These are phyloP conservation scores for Drosophila kambysellisi DNA, from an alignment of 2,888 invertebrate genomes.

Conservation along the genomic window DNA sequence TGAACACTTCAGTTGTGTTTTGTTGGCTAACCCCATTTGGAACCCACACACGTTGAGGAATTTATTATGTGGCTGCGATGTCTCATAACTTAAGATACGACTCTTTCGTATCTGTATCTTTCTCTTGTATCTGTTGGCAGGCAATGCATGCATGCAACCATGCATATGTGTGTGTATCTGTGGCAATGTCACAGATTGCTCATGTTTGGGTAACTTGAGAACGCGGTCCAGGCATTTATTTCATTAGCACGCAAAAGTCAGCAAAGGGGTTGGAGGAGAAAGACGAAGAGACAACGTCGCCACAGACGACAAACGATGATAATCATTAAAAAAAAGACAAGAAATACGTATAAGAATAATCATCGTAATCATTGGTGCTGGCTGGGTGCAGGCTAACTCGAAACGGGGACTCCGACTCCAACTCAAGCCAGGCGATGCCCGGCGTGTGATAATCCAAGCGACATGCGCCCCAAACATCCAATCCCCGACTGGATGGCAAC, in stretches of 20 bases:
- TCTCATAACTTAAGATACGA: constrained; percentile 65
- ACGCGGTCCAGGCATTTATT: constrained; percentile 75
- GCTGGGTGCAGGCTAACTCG: constrained; percentile 24
- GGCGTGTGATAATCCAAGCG: constrained; percentile 71
- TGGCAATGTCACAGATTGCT: constrained; percentile 73
- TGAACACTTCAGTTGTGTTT: constrained; percentile 6
- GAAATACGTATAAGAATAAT: constrained; percentile 62
- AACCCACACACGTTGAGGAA: constrained; percentile 76
- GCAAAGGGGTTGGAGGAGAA: constrained; percentile 25
- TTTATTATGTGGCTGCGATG: constrained; percentile 64
- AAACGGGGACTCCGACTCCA: constrained; percentile 2
- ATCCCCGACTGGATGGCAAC: constrained; percentile 17
- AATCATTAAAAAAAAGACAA: constrained; percentile 66
- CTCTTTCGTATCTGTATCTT: constrained; percentile 47
- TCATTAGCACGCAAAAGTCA: constrained; percentile 72
- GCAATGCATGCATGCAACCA: constrained; percentile 20
- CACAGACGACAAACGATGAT: constrained; percentile 48
- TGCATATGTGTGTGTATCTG: constrained; percentile 19
- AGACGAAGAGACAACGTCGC: constrained; percentile 1
- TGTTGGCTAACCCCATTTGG: constrained; percentile 26
- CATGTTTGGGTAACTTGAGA: constrained; percentile 76
- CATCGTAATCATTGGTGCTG: constrained; percentile 47
- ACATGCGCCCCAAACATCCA: constrained; percentile 63
- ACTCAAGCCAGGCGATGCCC: constrained; percentile 58
- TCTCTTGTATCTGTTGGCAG: constrained; percentile 26